Conservation (phyloP, 2,888 invertebrate genomes). For the Ephialtes manifestator region DNA sequence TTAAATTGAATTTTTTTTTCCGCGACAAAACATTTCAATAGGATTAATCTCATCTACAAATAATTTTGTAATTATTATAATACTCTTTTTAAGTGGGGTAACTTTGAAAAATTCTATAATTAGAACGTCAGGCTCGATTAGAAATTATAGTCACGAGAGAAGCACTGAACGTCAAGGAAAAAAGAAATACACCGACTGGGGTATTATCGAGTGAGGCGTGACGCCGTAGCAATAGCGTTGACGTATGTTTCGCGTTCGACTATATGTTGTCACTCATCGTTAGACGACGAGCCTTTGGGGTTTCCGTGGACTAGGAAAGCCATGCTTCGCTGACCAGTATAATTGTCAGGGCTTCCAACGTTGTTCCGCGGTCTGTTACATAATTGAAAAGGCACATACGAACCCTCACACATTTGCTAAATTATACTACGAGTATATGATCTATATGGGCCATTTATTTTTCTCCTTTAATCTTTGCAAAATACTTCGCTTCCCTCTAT, state of each 20-base stretch:
- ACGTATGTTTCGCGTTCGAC: slow-evolving; percentile 37
- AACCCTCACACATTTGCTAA: slow-evolving; percentile 12
- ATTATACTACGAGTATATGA: slow-evolving; percentile 5
- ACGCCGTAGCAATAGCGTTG: slow-evolving; percentile 14
- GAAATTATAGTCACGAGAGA: neutral
- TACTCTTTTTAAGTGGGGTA: neutral
- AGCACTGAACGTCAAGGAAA: neutral
- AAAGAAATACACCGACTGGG: neutral
- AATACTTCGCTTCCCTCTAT: neutral
- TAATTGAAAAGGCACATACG: slow-evolving; percentile 70
- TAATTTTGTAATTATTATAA: too few relatives aligned
- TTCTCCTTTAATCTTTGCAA: neutral
- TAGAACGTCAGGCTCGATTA: neutral
- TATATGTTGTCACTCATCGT: slow-evolving; percentile 58
- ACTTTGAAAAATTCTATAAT: neutral
- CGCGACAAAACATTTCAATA: too few relatives aligned
- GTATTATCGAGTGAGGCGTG: neutral
- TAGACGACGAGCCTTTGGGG: slow-evolving; percentile 43
- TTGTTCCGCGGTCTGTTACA: slow-evolving; percentile 54
- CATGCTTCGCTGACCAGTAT: slow-evolving; percentile 43
- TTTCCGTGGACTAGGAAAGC: slow-evolving; percentile 23
- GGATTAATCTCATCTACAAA: too few relatives aligned
- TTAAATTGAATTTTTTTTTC: too few relatives aligned
- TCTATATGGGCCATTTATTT: neutral
- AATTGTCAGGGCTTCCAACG: slow-evolving; percentile 68